phyloP scores from a whole-genome alignment of 1,140 invertebrate species.

The Pogonognathellus flavescens region DNA sequence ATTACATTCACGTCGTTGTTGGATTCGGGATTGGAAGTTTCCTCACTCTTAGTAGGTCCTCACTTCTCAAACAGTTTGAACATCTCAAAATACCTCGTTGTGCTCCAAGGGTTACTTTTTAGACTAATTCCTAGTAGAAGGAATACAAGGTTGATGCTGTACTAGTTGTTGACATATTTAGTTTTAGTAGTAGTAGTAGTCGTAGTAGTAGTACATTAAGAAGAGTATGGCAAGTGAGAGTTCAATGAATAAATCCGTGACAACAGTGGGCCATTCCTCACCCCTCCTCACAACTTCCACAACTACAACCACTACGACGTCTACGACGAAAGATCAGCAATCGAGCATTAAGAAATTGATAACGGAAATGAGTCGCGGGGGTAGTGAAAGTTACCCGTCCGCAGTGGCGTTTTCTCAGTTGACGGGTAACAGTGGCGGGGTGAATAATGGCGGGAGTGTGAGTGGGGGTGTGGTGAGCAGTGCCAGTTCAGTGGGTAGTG shows the following conservation, averaged over 20 bases:
- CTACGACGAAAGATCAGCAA: background rate
- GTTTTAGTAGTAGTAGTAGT: too few relatives aligned
- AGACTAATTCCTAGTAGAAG: too few relatives aligned
- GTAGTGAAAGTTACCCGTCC: background rate
- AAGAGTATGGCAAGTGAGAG: background rate
- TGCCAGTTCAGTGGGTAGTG: background rate
- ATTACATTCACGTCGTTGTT: too few relatives aligned
- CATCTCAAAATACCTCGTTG: too few relatives aligned
- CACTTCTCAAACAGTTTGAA: too few relatives aligned
- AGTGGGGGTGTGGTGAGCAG: background rate
- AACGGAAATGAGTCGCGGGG: conserved; percentile 1
- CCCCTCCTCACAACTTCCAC: background rate
- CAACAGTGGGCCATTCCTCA: background rate
- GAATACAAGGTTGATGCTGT: too few relatives aligned
- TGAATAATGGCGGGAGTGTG: background rate
- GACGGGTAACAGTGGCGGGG: background rate
- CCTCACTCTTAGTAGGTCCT: too few relatives aligned
- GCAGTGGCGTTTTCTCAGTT: background rate
- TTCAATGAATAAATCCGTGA: background rate
- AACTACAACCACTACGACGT: background rate
- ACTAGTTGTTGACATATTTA: too few relatives aligned
- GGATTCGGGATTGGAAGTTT: too few relatives aligned
- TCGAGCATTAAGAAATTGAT: conserved; percentile 3
- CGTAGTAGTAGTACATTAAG: too few relatives aligned
- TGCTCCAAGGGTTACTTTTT: too few relatives aligned